Evolutionary conservation across 2,797 vertebrate species (phyloP), one percentile per base, ranked within the genome.

Genomic region (Linurgus olivaceus): DNA sequence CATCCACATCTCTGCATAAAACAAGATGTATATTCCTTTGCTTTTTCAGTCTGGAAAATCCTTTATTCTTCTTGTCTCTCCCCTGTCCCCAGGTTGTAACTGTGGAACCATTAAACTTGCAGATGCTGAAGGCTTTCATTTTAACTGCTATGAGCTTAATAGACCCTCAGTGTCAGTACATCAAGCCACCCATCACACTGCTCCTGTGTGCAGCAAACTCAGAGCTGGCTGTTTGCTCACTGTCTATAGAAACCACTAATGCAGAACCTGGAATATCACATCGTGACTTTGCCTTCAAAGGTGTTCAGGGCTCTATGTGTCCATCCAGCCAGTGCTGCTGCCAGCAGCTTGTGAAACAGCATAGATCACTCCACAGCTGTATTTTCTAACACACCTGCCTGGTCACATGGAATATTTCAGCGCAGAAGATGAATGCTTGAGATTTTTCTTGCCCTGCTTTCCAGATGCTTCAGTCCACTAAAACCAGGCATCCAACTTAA

Each of bases 261-360:
- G n/a, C 33, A 44, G 70, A 40, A 52, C 62, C 63, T 73, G 88
- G 70, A 77, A 29, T 8, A 1, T 8, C 11, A 14, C 54, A 3
- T 44, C 48, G 55, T 66, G 90, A 52, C 86, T 92, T 96, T 88
- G 73, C 67, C 83, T 91, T 81, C 76, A 52, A 13, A 76, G 88
- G 51, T 26, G 38, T 42, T 55, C 57, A 29, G 83, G 74, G 83
- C 76, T 86, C 45, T 86, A 70, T 47, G 6, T 44, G 83, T 51
- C 65, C 57, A 2, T 77, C 74, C 21, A 82, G 81, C 91, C 81
- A 13, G 51, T 7, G 5, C 73, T 83, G 65, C 88, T 84, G 91
- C 91, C 91, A 89, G 81, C 63, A 65, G 77, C 44, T 78, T 40
- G 17, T 55, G 72, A 70, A 42, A 75, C 84, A 31, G 13, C 71